Conservation (phyloP, 2,888 invertebrate genomes). For the Matsumyia berberina region DNA sequence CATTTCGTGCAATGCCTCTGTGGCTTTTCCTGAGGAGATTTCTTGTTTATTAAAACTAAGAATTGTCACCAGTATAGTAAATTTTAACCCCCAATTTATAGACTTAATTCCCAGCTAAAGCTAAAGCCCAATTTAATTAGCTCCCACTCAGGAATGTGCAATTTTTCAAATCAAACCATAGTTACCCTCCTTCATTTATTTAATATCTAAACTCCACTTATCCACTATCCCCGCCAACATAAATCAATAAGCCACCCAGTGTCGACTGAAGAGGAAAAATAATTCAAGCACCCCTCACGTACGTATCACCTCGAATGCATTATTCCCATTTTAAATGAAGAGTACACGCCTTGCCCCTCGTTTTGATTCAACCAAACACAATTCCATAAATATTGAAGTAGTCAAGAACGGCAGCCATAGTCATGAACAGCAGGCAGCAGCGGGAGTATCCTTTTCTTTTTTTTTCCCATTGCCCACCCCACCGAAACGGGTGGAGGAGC, state of each 20-base stretch:
- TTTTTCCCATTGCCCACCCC: neutral
- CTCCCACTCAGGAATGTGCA: too few species aligned
- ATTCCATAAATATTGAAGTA: slow-evolving; percentile 68
- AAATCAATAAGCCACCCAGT: slow-evolving; percentile 31
- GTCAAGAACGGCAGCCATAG: slow-evolving; percentile 41
- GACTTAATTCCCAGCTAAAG: too few species aligned
- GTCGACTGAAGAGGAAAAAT: neutral
- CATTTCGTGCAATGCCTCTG: too few species aligned
- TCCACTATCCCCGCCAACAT: neutral
- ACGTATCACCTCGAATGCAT: slow-evolving; percentile 5
- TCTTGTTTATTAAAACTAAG: too few species aligned
- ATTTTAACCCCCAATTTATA: too few species aligned
- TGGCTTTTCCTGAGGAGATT: too few species aligned
- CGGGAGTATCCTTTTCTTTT: slow-evolving; percentile 22
- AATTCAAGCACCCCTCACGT: neutral
- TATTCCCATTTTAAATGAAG: slow-evolving; percentile 31
- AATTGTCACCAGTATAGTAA: too few species aligned
- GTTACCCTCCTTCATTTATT: too few species aligned
- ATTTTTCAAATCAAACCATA: neutral
- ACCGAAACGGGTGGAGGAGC: slow-evolving; percentile 29
- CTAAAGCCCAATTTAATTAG: too few species aligned
- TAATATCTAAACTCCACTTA: neutral
- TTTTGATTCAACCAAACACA: slow-evolving; percentile 52
- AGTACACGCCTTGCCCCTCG: slow-evolving; percentile 17
- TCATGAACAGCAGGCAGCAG: slow-evolving; percentile 25